A percentile compares a stretch with the other conserved stretches of the same genome.
Conservation (phyloP, 2,888 invertebrate genomes). For the Seira musarum region DNA sequence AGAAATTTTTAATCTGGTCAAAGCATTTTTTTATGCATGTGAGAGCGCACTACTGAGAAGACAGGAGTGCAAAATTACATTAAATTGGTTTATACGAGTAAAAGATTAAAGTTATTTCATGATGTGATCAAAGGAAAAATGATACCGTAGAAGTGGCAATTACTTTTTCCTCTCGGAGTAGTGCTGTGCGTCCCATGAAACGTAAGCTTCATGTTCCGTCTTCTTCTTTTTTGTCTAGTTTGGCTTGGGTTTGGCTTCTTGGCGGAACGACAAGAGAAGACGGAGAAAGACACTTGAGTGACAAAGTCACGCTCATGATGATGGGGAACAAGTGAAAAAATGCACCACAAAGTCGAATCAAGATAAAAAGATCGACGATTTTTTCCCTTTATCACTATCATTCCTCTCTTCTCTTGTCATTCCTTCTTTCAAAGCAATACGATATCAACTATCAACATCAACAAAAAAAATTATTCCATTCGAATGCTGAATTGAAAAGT, state of each 20-base stretch:
- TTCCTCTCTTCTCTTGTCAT: neutral
- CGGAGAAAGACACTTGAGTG: constrained; percentile 30
- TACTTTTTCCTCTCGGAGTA: constrained; percentile 16
- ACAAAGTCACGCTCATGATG: constrained; percentile 40
- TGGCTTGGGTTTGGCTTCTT: neutral
- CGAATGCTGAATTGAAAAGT: too few relatives aligned
- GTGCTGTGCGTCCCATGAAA: neutral
- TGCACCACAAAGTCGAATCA: constrained; percentile 19
- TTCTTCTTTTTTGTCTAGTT: constrained; percentile 1
- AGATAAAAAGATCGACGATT: neutral
- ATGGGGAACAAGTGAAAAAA: constrained; percentile 16
- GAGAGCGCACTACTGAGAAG: too few relatives aligned
- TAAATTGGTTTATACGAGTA: constrained; percentile 46
- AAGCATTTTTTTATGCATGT: too few relatives aligned
- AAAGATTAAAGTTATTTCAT: constrained; percentile 45
- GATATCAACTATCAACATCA: too few relatives aligned
- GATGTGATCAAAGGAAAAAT: constrained; percentile 42
- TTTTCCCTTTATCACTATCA: constrained; percentile 12
- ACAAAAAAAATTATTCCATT: too few relatives aligned
- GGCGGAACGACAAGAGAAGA: neutral
- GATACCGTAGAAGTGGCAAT: constrained; percentile 37
- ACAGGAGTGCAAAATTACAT: constrained; percentile 19
- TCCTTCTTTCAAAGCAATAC: neutral
- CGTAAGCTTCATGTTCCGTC: neutral
- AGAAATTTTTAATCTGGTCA: too few relatives aligned